phyloP scores from a whole-genome alignment of 2,888 invertebrate species.

The Eurois occulta region DNA sequence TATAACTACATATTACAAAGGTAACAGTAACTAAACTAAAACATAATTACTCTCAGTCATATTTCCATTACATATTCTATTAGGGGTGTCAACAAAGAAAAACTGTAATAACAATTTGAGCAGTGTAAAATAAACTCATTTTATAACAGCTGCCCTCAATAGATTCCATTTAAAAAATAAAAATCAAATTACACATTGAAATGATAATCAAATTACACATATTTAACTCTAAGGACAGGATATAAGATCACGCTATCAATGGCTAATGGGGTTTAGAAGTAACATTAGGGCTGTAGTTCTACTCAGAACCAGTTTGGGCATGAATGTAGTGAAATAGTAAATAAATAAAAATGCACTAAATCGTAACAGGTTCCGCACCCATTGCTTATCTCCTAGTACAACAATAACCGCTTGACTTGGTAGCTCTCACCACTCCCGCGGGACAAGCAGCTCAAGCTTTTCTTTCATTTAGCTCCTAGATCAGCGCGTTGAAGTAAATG shows the following conservation, averaged over 20 bases:
- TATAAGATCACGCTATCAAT: conserved; percentile 35
- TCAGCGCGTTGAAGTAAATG: conserved; percentile 19
- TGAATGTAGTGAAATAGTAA: conserved; percentile 39
- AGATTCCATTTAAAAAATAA: conserved; percentile 35
- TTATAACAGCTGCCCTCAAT: conserved; percentile 48
- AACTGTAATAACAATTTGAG: conserved; percentile 55
- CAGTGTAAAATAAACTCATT: conserved; percentile 58
- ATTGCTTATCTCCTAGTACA: conserved; percentile 55
- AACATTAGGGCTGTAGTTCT: conserved; percentile 24
- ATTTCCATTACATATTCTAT: conserved; percentile 56
- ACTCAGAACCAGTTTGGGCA: conserved; percentile 21
- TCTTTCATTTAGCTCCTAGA: conserved; percentile 25
- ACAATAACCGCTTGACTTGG: conserved; percentile 47
- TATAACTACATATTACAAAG: conserved; percentile 58
- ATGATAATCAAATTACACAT: conserved; percentile 36
- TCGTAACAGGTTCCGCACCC: conserved; percentile 28
- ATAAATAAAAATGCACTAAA: conserved; percentile 55
- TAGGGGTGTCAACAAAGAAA: conserved; percentile 57
- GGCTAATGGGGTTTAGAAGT: conserved; percentile 25
- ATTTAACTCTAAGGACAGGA: conserved; percentile 19
- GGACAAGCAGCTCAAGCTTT: conserved; percentile 27
- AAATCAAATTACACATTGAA: conserved; percentile 27
- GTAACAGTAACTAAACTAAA: conserved; percentile 66
- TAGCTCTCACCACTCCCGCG: conserved; percentile 13
- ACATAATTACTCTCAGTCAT: conserved; percentile 66